Conservation (phyloP, 2,113 vertebrate genomes). For the Cephalopterus ornatus region DNA sequence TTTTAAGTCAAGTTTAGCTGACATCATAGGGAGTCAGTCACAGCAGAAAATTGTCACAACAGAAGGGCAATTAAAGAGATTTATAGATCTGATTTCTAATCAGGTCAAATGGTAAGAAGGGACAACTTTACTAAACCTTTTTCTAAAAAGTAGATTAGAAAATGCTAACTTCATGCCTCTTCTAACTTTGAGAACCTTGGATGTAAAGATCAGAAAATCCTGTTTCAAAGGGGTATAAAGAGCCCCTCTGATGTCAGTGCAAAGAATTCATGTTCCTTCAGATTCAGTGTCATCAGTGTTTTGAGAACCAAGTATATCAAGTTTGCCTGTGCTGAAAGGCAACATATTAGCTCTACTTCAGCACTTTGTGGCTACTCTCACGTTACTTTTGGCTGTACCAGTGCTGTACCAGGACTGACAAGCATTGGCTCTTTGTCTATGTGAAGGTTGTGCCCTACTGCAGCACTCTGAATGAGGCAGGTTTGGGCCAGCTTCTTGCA, state of each 20-base stretch:
- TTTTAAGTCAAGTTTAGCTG: background rate
- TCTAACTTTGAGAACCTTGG: background rate
- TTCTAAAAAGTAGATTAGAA: background rate
- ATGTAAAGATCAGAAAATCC: background rate
- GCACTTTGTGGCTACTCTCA: background rate
- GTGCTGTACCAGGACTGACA: background rate
- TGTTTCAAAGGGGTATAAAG: background rate
- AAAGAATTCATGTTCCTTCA: background rate
- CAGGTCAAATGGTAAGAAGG: background rate
- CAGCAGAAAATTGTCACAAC: background rate
- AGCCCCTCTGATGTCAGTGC: background rate
- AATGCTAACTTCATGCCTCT: background rate
- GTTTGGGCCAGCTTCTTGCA: background rate
- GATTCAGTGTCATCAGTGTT: background rate
- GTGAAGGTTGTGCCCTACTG: background rate
- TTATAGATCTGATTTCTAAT: background rate
- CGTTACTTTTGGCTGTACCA: background rate
- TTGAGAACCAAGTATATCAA: background rate
- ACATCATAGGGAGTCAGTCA: background rate
- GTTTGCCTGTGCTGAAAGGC: background rate
- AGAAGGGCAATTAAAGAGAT: background rate
- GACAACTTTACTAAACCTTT: background rate
- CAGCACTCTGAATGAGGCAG: fast-evolving
- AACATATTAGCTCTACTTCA: background rate
- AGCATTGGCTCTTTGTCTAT: background rate